Evolutionary conservation across 2,888 invertebrate genomes (phyloP).

Genomic region (Cantharis flavilabris): DNA sequence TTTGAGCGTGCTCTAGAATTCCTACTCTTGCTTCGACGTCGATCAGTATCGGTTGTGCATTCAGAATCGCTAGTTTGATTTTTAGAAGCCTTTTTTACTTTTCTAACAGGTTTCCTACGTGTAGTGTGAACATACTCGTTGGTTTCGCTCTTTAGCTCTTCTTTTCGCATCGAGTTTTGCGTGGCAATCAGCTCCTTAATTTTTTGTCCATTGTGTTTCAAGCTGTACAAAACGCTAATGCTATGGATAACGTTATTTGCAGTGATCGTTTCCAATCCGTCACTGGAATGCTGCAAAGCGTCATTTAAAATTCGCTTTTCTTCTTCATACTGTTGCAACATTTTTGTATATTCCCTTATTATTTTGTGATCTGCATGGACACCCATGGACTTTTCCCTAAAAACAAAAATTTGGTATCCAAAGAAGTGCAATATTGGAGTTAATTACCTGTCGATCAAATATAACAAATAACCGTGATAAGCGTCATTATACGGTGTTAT

Average conservation of each 20-base stretch:
- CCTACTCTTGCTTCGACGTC: not conserved
- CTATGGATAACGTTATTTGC: constrained; percentile 25
- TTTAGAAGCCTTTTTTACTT: constrained; percentile 1
- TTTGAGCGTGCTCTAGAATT: not conserved
- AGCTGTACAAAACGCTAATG: constrained; percentile 37
- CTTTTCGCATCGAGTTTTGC: constrained; percentile 39
- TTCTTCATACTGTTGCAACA: not conserved
- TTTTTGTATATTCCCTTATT: not conserved
- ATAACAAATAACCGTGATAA: constrained; percentile 46
- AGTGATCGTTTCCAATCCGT: not conserved
- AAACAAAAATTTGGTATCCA: not conserved
- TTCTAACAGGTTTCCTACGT: too few relatives aligned
- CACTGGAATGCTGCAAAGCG: constrained; percentile 29
- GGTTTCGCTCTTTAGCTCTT: constrained; percentile 9
- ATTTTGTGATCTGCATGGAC: not conserved
- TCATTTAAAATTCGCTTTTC: constrained; percentile 35
- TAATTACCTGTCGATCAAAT: constrained; percentile 45
- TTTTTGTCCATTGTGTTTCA: constrained; percentile 42
- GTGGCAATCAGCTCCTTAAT: constrained; percentile 42
- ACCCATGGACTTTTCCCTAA: not conserved
- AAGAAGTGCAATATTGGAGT: not conserved
- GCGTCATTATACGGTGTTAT: constrained; percentile 48
- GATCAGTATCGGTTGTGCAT: not conserved
- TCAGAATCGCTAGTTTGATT: not conserved
- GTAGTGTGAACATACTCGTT: not conserved